phyloP scores from a whole-genome alignment of 2,113 vertebrate species.

The Zeus faber region DNA sequence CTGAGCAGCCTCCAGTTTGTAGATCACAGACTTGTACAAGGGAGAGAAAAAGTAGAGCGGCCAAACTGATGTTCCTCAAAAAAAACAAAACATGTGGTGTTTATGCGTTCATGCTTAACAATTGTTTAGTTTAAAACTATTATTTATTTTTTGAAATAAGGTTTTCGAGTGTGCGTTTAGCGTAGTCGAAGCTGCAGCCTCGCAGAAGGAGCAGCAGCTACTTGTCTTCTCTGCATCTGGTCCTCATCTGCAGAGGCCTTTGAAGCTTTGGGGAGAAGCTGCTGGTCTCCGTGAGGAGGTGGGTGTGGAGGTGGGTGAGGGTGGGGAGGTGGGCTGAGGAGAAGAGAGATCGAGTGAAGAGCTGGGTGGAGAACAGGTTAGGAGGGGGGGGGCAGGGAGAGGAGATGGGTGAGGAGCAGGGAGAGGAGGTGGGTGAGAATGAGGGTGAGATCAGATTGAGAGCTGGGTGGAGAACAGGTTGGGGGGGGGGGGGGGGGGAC shows the following conservation, averaged over 20 bases:
- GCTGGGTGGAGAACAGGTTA: too few relatives aligned
- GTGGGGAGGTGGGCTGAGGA: conserved; percentile 14
- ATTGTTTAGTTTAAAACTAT: too few relatives aligned
- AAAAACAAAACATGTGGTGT: too few relatives aligned
- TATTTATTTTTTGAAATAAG: too few relatives aligned
- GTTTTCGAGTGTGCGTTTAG: too few relatives aligned
- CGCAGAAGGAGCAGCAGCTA: background rate
- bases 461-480: background rate
- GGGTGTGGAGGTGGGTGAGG: background rate
- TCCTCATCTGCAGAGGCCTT: conserved; percentile 46
- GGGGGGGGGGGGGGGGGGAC: conserved; percentile 13
- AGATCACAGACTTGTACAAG: too few relatives aligned
- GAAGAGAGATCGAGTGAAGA: too few relatives aligned
- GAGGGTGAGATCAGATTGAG: conserved; percentile 17
- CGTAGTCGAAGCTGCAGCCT: background rate
- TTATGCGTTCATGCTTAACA: too few relatives aligned
- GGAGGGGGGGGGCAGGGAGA: conserved; percentile 10
- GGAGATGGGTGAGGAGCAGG: conserved; percentile 4
- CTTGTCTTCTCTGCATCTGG: conserved; percentile 29
- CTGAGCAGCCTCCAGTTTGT: too few relatives aligned
- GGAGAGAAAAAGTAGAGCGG: too few relatives aligned
- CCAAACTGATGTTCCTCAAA: too few relatives aligned
- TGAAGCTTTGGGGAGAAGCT: conserved; percentile 33
- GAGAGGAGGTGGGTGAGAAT: background rate
- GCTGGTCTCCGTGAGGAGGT: conserved; percentile 20